Base-by-base conservation (phyloP, 2,113 vertebrate genomes). In the Cyphomyrus discorhynchus region DNA sequence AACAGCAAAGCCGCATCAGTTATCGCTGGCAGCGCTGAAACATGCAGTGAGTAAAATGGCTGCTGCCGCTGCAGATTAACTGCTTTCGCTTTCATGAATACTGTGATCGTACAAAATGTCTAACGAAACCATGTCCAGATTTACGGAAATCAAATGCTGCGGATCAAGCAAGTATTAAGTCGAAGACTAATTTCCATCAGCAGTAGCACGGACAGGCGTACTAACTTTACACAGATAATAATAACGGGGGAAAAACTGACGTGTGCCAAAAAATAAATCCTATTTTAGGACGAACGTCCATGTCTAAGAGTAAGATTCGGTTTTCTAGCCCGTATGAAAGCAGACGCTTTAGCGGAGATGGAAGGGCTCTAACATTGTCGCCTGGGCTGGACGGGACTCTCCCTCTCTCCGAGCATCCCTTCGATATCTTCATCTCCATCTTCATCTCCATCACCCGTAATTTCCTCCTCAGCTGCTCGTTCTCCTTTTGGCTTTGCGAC, bases 401-500 rank as follows among this genome's bases (percentile, higher is more conserved):
- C 56, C 86, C 39, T 6, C 92, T 89, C 91, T 94, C 93, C 8
- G 92, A 90, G 53, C 90, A 77, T 82, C 92, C 92, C 62, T 92
- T 35, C 39, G 89, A 62, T 46, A 93, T 9, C 58, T 94, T 93
- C 66, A 94, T 9, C 66, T 94, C 93, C 62, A 94, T 91, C 70
- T 93, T 93, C 53, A 94, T 91, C 90, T 94, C 94, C 89, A 94
- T 88, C 85, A 94, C 89, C 24, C 92, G 92, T 49, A 94, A 88
- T 19, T 92, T 94, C 89, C 92, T 92, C 50, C 92, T 92, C 49
- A 95, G 92, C n/a, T 92, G 90, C n/a, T 94, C 94, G 92, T 93
- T 94, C 53, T 95, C 94, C 90, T 93, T 93, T 86, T 92, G 92
- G 46, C 92, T 92, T 17, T 92, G 92, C 50, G 92, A 91, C 92